Base-by-base conservation (phyloP, 2,797 vertebrate species). In the Champsocephalus gunnari region DNA sequence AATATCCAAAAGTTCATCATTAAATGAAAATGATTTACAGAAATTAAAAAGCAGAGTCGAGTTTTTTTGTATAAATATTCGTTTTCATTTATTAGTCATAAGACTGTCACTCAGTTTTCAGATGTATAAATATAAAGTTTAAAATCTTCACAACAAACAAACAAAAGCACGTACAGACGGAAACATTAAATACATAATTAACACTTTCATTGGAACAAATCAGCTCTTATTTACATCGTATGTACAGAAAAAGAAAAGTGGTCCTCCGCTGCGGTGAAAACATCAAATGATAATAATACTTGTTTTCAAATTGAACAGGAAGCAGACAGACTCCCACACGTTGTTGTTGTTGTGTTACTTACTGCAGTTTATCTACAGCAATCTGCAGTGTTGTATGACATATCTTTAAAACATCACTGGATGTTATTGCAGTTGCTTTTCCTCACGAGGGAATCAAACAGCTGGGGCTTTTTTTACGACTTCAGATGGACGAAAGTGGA, bases 171-270 rank as follows among this genome's bases (percentile, higher is more conserved):
- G 38, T 74, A 90, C 57, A 81, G 90, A 94, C 87, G 84, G 85
- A 95, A 92, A 95, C 93, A 96, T 97, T 98, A 98, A 98, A 99
- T 98, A 98, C 93, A 94, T 91, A 89, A 90, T 92, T 91, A 89
- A 89, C 81, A 91, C 85, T 81, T 95, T 91, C 88, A 75, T 94
- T 94, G 91, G 84, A 93, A 93, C 93, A 95, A 97, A 96, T 95
- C 95, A 93, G 90, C 94, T 98, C 96, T 97, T 98, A 99, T 98
- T 96, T 99, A 98, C 97, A 99, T 49, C 79, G 96, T 86, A 93
- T 96, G 90, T 97, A 98, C 85, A 91, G 34, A 83, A 86, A 90
- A 65, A 85, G 72, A 84, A 97, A 96, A 96, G 91, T 98, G 96
- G 97, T 98, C 97, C 97, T 95, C 94, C 84, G 86, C 86, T 88